These are phyloP conservation scores for Apantesis nais DNA, from an alignment of 2,888 invertebrate genomes.

Conservation along the genomic window DNA sequence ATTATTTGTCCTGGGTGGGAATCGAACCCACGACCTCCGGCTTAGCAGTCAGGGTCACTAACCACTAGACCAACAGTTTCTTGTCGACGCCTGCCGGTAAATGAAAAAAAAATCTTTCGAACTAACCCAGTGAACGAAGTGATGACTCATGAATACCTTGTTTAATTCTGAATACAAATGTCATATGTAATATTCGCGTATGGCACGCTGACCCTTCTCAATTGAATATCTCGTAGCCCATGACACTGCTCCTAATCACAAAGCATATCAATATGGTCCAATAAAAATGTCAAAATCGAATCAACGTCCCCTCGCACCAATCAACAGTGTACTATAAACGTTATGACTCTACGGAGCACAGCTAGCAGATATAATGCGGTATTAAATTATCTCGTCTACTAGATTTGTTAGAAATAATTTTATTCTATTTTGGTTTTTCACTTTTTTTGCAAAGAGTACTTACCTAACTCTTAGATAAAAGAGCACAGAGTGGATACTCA, in stretches of 20 bases:
- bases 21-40: too few relatives aligned
- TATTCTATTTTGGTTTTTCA: not conserved
- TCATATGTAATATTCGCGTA: conserved; percentile 25
- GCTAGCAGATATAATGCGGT: conserved; percentile 30
- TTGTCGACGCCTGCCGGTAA: not conserved
- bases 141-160: conserved; percentile 8
- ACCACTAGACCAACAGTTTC: too few relatives aligned
- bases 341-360: conserved; percentile 47
- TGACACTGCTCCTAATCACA: conserved; percentile 70
- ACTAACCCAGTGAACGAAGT: not conserved
- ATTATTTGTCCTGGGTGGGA: too few relatives aligned
- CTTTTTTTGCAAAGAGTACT: not conserved
- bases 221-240: conserved; percentile 60
- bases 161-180: conserved; percentile 5
- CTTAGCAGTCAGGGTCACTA: too few relatives aligned
- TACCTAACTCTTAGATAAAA: too few relatives aligned
- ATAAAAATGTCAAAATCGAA: conserved; percentile 80
- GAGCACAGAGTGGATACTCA: too few relatives aligned
- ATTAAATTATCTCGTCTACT: conserved; percentile 10
- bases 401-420: conserved; percentile 1
- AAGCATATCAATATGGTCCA: conserved; percentile 78
- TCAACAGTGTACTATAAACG: conserved; percentile 61
- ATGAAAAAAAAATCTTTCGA: not conserved
- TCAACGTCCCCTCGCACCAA: conserved; percentile 73
- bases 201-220: conserved; percentile 58